These are phyloP conservation scores for Dioctria linearis DNA, from an alignment of 2,888 invertebrate species.

Conservation along the genomic window DNA sequence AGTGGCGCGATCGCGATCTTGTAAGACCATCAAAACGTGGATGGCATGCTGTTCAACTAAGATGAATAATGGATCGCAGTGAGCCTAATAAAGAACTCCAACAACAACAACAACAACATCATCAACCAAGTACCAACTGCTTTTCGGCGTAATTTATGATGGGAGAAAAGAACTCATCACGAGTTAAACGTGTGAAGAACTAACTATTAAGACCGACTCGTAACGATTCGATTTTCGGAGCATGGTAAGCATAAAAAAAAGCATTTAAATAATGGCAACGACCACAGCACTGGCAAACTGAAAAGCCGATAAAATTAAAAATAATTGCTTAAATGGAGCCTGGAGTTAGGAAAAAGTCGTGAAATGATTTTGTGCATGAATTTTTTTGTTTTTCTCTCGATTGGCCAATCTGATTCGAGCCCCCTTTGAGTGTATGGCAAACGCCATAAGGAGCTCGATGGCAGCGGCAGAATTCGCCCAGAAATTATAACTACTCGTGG, in stretches of 20 bases:
- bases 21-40: conserved; percentile 33
- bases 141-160: conserved; percentile 40
- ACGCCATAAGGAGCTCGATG: neutral
- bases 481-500: conserved; percentile 31
- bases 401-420: conserved; percentile 4
- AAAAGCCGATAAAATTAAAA: conserved; percentile 49
- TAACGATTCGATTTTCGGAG: conserved; percentile 1
- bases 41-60: neutral
- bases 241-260: neutral
- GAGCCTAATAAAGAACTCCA: neutral
- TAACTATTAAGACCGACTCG: conserved; percentile 2
- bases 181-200: conserved; percentile 48
- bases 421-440: neutral
- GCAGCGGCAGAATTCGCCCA: neutral
- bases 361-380: conserved; percentile 10
- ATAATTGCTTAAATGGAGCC: conserved; percentile 46
- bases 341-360: conserved; percentile 40
- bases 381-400: neutral
- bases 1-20: conserved; percentile 14
- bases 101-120: neutral
- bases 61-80: neutral
- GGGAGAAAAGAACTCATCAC: conserved; percentile 46
- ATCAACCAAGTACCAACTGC: neutral
- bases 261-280: conserved; percentile 31
- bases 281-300: conserved; percentile 8